Evolutionary conservation across 2,113 vertebrate species (phyloP), one percentile per base, ranked within the genome.

Genomic region (Polypterus bichir): DNA sequence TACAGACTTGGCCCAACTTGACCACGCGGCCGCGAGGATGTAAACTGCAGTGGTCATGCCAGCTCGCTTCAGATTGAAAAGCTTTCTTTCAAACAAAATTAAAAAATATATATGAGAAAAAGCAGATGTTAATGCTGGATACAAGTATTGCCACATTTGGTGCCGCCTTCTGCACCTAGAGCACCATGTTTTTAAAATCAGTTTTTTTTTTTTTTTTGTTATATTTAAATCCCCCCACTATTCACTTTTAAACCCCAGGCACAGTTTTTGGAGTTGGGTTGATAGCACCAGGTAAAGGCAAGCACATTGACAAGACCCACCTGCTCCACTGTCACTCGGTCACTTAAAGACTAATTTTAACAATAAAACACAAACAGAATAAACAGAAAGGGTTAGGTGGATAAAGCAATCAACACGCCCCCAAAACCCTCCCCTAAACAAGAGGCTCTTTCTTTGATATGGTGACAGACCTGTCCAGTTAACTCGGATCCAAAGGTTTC

Each of bases 241-340:
- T 27, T 27, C 27, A 27, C 27, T 27, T 27, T 27, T 27, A 27
- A 79, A 76, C 57, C 64, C 76, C 74, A 85, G 79, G 79, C 78
- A 85, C 78, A 85, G 81, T 84, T 78, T 78, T 27, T 27, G 70
- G 76, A 82, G 68, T 68, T 67, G 10, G 62, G 70, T 61, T 65
- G 61, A 75, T 88, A 88, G 85, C 85, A 88, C 84, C 85, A 84
- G 73, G 71, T 66, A 75, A 78, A 75, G 78, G 62, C 52, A 57
- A 59, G 27, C 27, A 27, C 27, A 27, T 27, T 27, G 27, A 7
- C 57, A 47, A 57, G 46, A 60, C 59, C 57, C 57, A 59, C 53
- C 73, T 74, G 77, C 82, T 76, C 77, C 74, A 69, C 72, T 76
- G 77, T 80, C 79, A 82, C 79, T 77, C 76, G 81, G 74, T 78